phyloP scores from a whole-genome alignment of 1,140 invertebrate species.

The Metopolophium dirhodum region DNA sequence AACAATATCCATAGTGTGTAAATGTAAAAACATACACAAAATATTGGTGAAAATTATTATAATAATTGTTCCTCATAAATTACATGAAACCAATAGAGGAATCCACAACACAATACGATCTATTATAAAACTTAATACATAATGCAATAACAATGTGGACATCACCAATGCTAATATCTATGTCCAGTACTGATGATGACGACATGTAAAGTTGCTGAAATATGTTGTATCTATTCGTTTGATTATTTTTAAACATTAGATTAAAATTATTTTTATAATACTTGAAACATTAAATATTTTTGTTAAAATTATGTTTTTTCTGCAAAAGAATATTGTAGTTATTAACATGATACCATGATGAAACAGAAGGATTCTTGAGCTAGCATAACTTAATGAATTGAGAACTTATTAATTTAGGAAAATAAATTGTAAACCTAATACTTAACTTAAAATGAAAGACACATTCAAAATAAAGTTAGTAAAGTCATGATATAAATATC shows the following conservation, averaged over 20 bases:
- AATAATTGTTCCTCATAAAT: not conserved
- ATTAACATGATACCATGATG: not conserved
- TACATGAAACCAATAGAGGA: not conserved
- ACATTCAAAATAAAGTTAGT: not conserved
- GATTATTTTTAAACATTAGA: not conserved
- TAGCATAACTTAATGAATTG: no score
- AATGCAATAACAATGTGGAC: not conserved
- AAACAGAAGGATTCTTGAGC: not conserved
- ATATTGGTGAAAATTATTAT: not conserved
- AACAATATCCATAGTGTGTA: not conserved
- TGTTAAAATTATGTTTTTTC: not conserved
- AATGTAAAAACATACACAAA: not conserved
- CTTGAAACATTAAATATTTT: no score
- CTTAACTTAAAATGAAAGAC: not conserved
- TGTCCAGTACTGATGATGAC: conserved; percentile 9
- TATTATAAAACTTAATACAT: not conserved
- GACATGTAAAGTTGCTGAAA: not conserved
- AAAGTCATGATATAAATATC: not conserved
- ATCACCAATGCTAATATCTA: conserved; percentile 11
- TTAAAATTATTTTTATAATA: not conserved
- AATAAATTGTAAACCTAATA: not conserved
- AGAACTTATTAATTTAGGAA: not conserved
- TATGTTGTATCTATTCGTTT: not conserved
- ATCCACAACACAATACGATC: not conserved
- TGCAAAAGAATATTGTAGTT: not conserved